These are phyloP conservation scores for Coenonympha glycerion DNA, from an alignment of 2,888 invertebrate species.

Conservation along the genomic window DNA sequence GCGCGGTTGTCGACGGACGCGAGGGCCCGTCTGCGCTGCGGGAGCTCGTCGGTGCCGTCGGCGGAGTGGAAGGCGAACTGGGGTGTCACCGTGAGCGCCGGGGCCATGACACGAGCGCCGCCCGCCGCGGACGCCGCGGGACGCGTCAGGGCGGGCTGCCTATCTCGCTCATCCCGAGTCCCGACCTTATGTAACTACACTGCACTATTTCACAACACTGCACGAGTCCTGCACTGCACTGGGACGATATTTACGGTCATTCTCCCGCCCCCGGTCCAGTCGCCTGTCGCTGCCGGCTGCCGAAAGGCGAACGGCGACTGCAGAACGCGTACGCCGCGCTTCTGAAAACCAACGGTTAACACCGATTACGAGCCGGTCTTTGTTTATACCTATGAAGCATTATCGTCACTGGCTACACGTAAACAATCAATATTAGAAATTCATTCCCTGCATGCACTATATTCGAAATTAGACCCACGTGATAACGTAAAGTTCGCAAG, in stretches of 20 bases:
- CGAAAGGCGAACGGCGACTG: conserved; percentile 38
- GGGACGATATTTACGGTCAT: conserved; percentile 41
- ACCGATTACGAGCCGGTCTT: conserved; percentile 57
- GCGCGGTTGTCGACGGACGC: conserved; percentile 73
- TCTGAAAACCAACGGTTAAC: conserved; percentile 65
- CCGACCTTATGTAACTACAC: conserved; percentile 62
- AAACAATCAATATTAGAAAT: conserved; percentile 33
- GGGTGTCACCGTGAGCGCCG: conserved; percentile 88
- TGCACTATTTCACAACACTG: conserved; percentile 47
- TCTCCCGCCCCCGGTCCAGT: conserved; percentile 44
- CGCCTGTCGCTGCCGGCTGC: conserved; percentile 67
- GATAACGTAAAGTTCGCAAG: conserved; percentile 70
- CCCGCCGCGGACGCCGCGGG: conserved; percentile 69
- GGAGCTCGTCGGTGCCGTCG: conserved; percentile 42
- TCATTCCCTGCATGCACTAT: conserved; percentile 38
- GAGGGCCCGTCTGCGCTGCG: conserved; percentile 61
- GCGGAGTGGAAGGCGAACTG: conserved; percentile 51
- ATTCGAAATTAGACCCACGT: conserved; percentile 73
- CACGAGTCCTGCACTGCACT: conserved; percentile 52
- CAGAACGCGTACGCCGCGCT: conserved; percentile 53
- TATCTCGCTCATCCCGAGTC: conserved; percentile 54
- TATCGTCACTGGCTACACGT: conserved; percentile 27
- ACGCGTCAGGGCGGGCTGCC: conserved; percentile 61
- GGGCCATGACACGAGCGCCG: conserved; percentile 90
- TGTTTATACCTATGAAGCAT: conserved; percentile 39